A percentile compares a stretch with the other conserved stretches of the same genome.
Evolutionary conservation across 2,888 invertebrate species (phyloP).

Genomic region (Dascillus cervinus): DNA sequence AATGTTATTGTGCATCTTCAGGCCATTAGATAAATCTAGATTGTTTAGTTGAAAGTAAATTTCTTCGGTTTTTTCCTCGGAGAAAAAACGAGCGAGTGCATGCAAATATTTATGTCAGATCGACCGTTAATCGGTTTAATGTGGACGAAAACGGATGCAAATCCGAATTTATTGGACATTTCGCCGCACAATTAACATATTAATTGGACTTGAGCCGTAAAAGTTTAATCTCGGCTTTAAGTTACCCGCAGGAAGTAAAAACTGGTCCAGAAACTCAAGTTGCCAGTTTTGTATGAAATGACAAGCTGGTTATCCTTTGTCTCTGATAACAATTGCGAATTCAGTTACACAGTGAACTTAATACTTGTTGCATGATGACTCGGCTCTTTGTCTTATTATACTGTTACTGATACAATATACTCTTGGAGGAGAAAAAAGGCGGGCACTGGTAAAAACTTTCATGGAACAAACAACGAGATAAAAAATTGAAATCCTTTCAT

Average conservation of each 20-base stretch:
- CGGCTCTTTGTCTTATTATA: constrained; percentile 15
- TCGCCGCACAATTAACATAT: too few species aligned
- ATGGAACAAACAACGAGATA: constrained; percentile 8
- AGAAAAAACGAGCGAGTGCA: too few species aligned
- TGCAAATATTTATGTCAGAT: too few species aligned
- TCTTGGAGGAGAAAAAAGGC: too few species aligned
- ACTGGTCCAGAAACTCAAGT: constrained; percentile 20
- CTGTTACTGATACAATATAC: constrained; percentile 25
- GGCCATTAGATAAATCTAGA: too few species aligned
- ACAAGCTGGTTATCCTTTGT: constrained; percentile 24
- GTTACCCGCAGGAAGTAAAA: constrained; percentile 9
- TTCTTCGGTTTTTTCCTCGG: too few species aligned
- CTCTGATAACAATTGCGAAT: constrained; percentile 28
- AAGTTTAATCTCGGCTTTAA: too few species aligned
- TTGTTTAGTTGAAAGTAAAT: too few species aligned
- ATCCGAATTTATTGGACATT: background rate
- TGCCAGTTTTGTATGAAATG: constrained; percentile 21
- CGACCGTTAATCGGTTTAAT: too few species aligned
- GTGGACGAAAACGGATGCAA: background rate
- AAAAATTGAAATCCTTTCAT: constrained; percentile 14
- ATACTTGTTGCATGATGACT: constrained; percentile 22
- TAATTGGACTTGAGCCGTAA: too few species aligned
- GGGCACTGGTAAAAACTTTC: constrained; percentile 12
- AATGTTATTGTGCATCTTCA: too few species aligned
- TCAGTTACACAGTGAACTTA: constrained; percentile 28